A percentile compares a stretch with the other conserved stretches of the same genome.
These are phyloP conservation scores for Fundulus diaphanus DNA, from an alignment of 2,797 vertebrate species.

Conservation along the genomic window DNA sequence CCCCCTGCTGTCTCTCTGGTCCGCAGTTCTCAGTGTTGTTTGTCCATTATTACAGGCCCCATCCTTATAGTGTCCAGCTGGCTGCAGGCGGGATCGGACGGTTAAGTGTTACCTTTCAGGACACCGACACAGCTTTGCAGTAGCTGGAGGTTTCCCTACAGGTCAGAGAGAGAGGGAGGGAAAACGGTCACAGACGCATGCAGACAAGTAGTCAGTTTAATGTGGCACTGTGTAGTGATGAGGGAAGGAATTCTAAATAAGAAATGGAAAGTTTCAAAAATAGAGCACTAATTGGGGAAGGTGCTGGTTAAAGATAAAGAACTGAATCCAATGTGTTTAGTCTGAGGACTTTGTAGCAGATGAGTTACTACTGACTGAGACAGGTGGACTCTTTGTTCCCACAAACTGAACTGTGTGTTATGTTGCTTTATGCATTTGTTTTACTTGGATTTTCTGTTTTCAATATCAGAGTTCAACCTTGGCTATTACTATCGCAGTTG, in stretches of 20 bases:
- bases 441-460: too few species aligned
- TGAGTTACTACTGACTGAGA: too few species aligned
- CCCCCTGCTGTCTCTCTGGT: conserved; percentile 37
- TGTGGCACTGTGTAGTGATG: neutral
- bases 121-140: conserved; percentile 96
- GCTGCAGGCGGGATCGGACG: conserved; percentile 69
- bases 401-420: too few species aligned
- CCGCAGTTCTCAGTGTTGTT: conserved; percentile 36
- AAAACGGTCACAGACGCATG: neutral
- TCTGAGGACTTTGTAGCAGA: too few species aligned
- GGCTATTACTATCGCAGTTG: too few species aligned
- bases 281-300: too few species aligned
- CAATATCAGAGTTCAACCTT: too few species aligned
- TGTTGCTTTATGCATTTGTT: too few species aligned
- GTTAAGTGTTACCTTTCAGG: conserved; percentile 95
- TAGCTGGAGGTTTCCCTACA: conserved; percentile 95
- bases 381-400: too few species aligned
- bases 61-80: conserved; percentile 48
- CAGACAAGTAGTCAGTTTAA: neutral
- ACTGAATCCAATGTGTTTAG: too few species aligned
- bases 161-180: conserved; percentile 11
- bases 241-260: neutral
- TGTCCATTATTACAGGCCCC: conserved; percentile 6
- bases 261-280: too few species aligned
- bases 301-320: too few species aligned